Evolutionary conservation across 1,140 invertebrate species (phyloP).

Genomic region (Neotoxoptera formosana): DNA sequence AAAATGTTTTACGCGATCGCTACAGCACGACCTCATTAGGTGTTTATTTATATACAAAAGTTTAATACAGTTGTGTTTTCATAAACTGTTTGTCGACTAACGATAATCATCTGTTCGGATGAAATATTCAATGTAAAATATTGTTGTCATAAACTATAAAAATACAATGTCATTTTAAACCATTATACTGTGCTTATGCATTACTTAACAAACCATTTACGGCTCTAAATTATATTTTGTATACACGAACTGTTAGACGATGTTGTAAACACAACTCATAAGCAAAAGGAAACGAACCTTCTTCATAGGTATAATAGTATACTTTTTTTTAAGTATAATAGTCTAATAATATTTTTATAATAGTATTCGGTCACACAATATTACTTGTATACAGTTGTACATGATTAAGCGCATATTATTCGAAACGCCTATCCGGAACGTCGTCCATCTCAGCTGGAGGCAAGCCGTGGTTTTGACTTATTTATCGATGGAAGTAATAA

Average conservation of each 20-base stretch:
- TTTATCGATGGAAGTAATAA: constrained; percentile 42
- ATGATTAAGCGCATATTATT: constrained; percentile 28
- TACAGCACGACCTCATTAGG: neutral
- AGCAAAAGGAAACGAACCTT: neutral
- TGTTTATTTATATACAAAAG: neutral
- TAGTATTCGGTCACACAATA: constrained; percentile 8
- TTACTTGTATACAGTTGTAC: neutral
- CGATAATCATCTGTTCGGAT: neutral
- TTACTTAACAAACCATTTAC: neutral
- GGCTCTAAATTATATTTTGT: neutral
- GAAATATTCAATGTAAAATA: neutral
- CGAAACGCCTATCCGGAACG: neutral
- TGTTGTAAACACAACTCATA: neutral
- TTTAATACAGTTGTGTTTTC: neutral
- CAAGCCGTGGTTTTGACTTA: constrained; percentile 32
- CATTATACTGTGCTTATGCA: neutral
- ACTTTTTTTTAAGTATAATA: neutral
- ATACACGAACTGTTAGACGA: neutral
- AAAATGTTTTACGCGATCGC: neutral
- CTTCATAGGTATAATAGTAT: neutral
- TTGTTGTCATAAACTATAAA: neutral
- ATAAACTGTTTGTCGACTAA: neutral
- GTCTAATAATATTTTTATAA: neutral
- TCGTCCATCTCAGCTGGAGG: constrained; percentile 34
- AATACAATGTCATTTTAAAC: neutral